Evolutionary conservation across 1,140 invertebrate species (phyloP), one percentile per base, ranked within the genome.

Genomic region (Myzus persicae): DNA sequence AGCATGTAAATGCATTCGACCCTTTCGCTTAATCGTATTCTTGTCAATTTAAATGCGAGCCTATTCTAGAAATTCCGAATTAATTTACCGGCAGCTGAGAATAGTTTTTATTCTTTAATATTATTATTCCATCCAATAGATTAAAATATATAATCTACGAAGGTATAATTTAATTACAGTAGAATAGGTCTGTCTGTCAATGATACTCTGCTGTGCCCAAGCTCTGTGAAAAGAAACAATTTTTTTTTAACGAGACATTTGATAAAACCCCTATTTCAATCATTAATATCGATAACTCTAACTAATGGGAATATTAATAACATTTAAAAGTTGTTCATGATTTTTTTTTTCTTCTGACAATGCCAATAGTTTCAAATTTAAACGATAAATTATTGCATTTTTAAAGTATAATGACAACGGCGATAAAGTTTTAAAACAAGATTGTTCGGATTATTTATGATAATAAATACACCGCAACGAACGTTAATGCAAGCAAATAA

Each of bases 11-110:
- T 87, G 40, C 42, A n/a, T 90, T 88, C 24, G 24, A 59, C 88
- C 88, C 48, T 90, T 90, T 54, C 24, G n/a, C 51, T 90, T 90
- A 59, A 90, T 90, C 88, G n/a, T 42, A 90, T 90, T 90, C 48
- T 90, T 22, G 26, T 90, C 88, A 90, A 59, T 54, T 54, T 54
- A 31, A 54, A 90, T 59, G 38, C 26, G n/a, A n/a, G 38, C 1
- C 36, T 31, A 59, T 44, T 59, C 24, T 59, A 20, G 26, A 90
- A 59, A 90, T 90, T n/a, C 14, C 24, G 31, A 59, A 90, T 90
- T 90, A 90, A 90, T 90, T 90, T 40, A 89, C 26, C n/a, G 7
- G 46, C n/a, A 51, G 36, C 24, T 26, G 40, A 26, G 4, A 26
- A 26, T 84, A 84, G 20, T 38, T 9, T 40, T 84, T 84, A 5